A percentile compares a stretch with the other conserved stretches of the same genome.
Evolutionary conservation across 1,140 invertebrate species (phyloP).

Genomic region (Macrosteles quadrilineatus): DNA sequence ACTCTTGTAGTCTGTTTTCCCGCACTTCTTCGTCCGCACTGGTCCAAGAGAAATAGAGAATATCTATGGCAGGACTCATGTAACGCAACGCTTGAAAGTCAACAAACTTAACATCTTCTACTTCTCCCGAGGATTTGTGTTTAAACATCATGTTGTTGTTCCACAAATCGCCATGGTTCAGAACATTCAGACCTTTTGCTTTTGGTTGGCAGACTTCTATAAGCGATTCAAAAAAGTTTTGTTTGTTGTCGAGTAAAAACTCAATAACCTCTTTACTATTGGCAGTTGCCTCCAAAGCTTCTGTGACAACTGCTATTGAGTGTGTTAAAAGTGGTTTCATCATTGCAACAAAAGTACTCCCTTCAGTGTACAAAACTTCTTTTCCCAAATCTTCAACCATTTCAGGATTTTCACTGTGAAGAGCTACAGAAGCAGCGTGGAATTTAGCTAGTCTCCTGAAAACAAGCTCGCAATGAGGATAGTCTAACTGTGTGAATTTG

Average conservation of each 20-base stretch:
- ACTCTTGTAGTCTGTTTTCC: neutral
- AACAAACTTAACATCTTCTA: conserved; percentile 58
- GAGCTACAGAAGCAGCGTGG: conserved; percentile 5
- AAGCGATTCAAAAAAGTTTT: neutral
- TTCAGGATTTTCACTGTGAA: too few relatives aligned
- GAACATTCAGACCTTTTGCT: conserved; percentile 53
- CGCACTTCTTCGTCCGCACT: conserved; percentile 46
- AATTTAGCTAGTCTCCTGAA: neutral
- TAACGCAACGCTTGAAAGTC: conserved; percentile 63
- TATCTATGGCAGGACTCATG: conserved; percentile 55
- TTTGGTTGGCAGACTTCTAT: neutral
- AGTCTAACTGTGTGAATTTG: conserved; percentile 1
- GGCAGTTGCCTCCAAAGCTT: neutral
- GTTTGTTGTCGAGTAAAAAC: neutral
- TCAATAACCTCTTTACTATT: neutral
- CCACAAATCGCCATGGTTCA: conserved; percentile 68
- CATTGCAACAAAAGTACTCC: neutral
- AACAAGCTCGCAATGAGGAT: neutral
- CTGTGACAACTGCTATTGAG: neutral
- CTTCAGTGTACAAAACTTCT: neutral
- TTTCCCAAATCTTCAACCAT: too few relatives aligned
- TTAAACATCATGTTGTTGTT: conserved; percentile 66
- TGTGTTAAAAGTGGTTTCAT: neutral
- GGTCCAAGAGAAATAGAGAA: conserved; percentile 60
- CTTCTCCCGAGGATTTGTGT: conserved; percentile 53